Conservation (phyloP, 2,888 invertebrate species). For the Tubulanus polymorphus region DNA sequence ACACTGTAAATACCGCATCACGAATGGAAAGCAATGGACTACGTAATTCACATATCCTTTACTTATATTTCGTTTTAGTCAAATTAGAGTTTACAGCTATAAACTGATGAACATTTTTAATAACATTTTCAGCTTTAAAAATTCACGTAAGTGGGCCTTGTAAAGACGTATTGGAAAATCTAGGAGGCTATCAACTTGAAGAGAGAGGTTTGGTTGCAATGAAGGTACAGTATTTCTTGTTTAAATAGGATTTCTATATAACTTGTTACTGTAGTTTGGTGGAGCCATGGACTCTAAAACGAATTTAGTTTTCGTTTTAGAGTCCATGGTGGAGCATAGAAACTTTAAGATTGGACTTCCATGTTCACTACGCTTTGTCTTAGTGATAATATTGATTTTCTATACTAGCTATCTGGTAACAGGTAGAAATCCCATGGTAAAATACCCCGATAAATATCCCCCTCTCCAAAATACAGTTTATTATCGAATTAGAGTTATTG, state of each 20-base stretch:
- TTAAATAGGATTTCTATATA: neutral
- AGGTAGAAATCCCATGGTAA: too few relatives aligned
- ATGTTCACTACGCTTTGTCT: neutral
- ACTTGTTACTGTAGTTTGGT: too few relatives aligned
- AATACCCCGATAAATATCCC: too few relatives aligned
- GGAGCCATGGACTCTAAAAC: too few relatives aligned
- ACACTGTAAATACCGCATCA: constrained; percentile 79
- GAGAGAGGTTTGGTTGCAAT: constrained; percentile 53
- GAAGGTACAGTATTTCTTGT: constrained; percentile 40
- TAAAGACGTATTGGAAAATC: constrained; percentile 45
- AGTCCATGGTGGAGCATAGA: too few relatives aligned
- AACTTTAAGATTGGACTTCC: neutral
- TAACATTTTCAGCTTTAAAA: constrained; percentile 41
- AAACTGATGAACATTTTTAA: neutral
- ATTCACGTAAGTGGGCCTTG: constrained; percentile 52
- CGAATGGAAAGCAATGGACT: constrained; percentile 42
- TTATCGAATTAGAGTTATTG: too few relatives aligned
- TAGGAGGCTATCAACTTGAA: constrained; percentile 52
- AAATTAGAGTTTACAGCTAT: neutral
- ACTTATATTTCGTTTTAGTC: neutral
- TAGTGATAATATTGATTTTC: neutral
- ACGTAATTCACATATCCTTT: constrained; percentile 23
- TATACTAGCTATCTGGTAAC: too few relatives aligned
- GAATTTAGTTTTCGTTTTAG: too few relatives aligned
- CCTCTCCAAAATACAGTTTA: too few relatives aligned